Percentiles rank a stretch among this genome's conserved stretches.
These are phyloP conservation scores for Callipepla californica DNA, from an alignment of 2,113 vertebrate genomes.

Conservation along the genomic window DNA sequence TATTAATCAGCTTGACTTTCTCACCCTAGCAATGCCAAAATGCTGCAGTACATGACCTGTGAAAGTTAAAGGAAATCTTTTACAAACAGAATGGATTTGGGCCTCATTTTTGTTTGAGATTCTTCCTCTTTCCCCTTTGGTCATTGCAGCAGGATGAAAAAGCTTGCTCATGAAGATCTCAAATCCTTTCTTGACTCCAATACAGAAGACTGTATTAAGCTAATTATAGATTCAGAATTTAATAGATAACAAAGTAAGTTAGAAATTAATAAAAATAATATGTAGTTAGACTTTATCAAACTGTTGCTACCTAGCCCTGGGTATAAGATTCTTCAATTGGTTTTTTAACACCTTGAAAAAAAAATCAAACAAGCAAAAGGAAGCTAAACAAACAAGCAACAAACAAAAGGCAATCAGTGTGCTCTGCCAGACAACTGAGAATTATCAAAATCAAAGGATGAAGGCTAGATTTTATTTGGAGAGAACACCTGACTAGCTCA, in stretches of 20 bases:
- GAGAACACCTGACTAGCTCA: not conserved
- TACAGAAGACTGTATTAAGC: not conserved
- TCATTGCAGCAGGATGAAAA: not conserved
- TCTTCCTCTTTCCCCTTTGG: not conserved
- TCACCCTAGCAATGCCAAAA: conserved; percentile 7
- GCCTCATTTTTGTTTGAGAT: not conserved
- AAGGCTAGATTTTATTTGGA: not conserved
- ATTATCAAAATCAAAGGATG: not conserved
- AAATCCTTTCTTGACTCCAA: not conserved
- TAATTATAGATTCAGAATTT: not conserved
- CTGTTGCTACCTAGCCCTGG: not conserved
- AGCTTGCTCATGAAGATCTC: not conserved
- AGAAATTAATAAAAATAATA: not conserved
- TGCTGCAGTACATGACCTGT: not conserved
- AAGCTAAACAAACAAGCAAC: not conserved
- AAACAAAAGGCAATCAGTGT: not conserved
- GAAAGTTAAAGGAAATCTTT: conserved; percentile 7
- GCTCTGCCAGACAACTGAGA: not conserved
- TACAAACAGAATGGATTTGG: not conserved
- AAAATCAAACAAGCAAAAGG: not conserved
- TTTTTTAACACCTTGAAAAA: not conserved
- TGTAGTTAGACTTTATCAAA: not conserved
- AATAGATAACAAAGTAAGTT: not conserved
- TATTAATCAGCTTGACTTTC: conserved; percentile 3
- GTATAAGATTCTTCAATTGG: not conserved